A percentile compares a stretch with the other conserved stretches of the same genome.
phyloP scores from a whole-genome alignment of 2,888 invertebrate genomes.

The Epistrophella euchroma region DNA sequence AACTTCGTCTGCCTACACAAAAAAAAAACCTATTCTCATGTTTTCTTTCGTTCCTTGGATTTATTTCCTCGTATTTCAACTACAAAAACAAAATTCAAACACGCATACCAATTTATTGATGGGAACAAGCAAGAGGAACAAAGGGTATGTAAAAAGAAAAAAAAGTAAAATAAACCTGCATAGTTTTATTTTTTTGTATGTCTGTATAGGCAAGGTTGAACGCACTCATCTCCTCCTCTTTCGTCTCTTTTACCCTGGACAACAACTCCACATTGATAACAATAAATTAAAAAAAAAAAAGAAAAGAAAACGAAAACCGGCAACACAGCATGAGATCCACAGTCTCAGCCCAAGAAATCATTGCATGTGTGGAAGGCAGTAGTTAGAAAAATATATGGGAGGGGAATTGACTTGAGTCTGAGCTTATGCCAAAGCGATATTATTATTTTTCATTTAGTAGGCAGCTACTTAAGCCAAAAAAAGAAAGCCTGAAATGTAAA shows the following conservation, averaged over 20 bases:
- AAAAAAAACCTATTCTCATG: conserved; percentile 31
- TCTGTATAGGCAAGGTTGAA: conserved; percentile 66
- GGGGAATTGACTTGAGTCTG: background rate
- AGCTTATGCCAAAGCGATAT: too few relatives aligned
- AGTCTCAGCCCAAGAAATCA: conserved; percentile 48
- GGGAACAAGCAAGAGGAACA: conserved; percentile 23
- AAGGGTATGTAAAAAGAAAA: conserved; percentile 18
- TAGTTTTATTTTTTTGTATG: conserved; percentile 48
- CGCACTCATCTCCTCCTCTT: conserved; percentile 56
- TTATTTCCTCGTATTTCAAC: conserved; percentile 19
- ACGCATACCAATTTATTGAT: conserved; percentile 24
- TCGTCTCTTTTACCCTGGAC: conserved; percentile 7
- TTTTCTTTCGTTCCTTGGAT: conserved; percentile 31
- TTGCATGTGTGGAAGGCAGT: conserved; percentile 6
- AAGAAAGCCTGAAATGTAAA: too few relatives aligned
- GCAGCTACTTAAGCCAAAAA: too few relatives aligned
- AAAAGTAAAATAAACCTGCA: conserved; percentile 64
- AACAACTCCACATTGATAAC: conserved; percentile 36
- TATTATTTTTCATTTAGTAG: too few relatives aligned
- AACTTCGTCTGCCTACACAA: conserved; percentile 6
- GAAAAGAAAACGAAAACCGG: conserved; percentile 60
- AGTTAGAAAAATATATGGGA: background rate
- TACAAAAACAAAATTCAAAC: conserved; percentile 6
- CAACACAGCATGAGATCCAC: conserved; percentile 60
- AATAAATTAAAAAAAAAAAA: conserved; percentile 48